Conservation (phyloP, 2,797 vertebrate species). For the Limosa lapponica region DNA sequence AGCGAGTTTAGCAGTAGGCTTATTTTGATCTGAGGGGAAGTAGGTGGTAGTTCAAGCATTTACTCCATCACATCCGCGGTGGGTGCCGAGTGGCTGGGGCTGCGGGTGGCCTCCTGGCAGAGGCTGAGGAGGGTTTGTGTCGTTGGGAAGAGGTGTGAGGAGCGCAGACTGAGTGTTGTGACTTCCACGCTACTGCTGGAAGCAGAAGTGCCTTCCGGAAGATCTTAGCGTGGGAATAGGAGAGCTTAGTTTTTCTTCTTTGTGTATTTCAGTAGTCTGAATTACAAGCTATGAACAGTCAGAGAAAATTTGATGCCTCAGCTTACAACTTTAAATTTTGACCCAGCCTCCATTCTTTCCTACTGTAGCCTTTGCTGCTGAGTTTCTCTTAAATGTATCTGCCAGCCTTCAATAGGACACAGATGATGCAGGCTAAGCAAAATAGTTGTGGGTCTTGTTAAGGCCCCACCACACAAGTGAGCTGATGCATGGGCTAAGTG, state of each 20-base stretch:
- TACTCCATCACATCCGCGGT: accelerated
- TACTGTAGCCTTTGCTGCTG: background rate
- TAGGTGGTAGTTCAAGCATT: background rate
- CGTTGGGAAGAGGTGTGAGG: conserved; percentile 1
- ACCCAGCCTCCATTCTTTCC: accelerated
- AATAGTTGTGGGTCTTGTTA: accelerated
- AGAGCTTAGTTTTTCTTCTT: conserved; percentile 12
- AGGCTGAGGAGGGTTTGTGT: background rate
- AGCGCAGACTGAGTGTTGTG: background rate
- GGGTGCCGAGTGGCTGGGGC: background rate
- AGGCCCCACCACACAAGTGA: accelerated
- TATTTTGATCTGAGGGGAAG: background rate
- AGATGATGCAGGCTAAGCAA: accelerated
- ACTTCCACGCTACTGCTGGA: background rate
- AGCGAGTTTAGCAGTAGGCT: accelerated
- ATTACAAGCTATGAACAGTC: background rate
- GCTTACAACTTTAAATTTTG: background rate
- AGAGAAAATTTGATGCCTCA: background rate
- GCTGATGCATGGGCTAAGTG: background rate
- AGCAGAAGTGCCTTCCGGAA: conserved; percentile 26
- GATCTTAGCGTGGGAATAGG: background rate
- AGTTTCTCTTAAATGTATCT: background rate
- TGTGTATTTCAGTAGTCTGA: conserved; percentile 15
- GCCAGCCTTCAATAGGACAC: accelerated
- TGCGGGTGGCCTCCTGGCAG: background rate